A percentile compares a stretch with the other conserved stretches of the same genome.
These are phyloP conservation scores for Heterodera schachtii DNA, from an alignment of 1,140 invertebrate species.

Conservation along the genomic window DNA sequence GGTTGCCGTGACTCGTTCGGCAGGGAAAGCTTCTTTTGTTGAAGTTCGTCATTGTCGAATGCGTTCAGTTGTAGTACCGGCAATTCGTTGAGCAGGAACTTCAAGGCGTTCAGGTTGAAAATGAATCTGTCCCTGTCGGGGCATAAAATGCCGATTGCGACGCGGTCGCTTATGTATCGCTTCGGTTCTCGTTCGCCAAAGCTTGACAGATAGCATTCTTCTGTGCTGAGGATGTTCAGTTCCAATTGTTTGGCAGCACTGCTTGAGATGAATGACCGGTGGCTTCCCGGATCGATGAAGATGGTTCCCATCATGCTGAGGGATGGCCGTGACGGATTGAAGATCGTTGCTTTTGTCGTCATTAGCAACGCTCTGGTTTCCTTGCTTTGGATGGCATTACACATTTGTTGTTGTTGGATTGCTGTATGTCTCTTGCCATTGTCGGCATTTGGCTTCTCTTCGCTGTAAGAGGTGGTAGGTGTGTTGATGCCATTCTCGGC, in stretches of 20 bases:
- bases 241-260: neutral
- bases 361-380: neutral
- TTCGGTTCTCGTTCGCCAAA: neutral
- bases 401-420: no score
- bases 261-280: neutral
- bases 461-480: no score
- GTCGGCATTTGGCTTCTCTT: no score
- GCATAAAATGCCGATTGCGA: neutral
- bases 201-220: neutral
- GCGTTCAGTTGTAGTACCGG: neutral
- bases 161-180: slow-evolving; percentile 1
- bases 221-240: neutral
- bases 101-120: neutral
- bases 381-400: no score
- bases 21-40: neutral
- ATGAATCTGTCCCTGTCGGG: neutral
- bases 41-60: no score
- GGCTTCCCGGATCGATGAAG: slow-evolving; percentile 1
- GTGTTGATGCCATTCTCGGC: no score
- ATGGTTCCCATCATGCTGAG: neutral
- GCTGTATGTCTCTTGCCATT: no score
- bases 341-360: neutral
- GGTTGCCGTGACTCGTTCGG: neutral
- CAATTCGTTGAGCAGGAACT: neutral
- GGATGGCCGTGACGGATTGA: neutral